Evolutionary conservation across 1,140 invertebrate genomes (phyloP), one percentile per base, ranked within the genome.

Genomic region (Drosophila azteca): DNA sequence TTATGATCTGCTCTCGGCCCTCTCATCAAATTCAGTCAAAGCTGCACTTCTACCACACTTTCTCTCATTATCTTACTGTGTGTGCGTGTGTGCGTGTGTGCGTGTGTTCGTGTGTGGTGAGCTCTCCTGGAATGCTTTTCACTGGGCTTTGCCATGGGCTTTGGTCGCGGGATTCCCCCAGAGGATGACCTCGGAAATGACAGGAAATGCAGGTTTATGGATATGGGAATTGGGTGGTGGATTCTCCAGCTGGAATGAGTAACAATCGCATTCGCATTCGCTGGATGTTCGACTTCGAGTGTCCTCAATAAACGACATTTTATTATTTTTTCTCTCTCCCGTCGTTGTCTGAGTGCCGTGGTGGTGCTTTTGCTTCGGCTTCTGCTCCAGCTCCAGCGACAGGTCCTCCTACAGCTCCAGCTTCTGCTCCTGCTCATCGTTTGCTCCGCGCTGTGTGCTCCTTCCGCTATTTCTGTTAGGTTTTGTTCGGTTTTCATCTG

Each of bases 241-340:
- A 24, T 29, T 8, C n/a, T 20, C 26, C 15, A 2, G 35, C 29
- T 48, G 65, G 31, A 31, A 31, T 74, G 71, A 41, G 77, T 79
- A 84, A 66, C 81, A 85, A 80, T 85, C 77, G 74, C 69, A 53
- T 48, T 70, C 77, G 74, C 69, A 53, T 50, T 70, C 65, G 57
- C 46, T 57, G 46, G 54, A 61, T 54, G 54, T 60, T 57, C 59
- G 48, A 54, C 66, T 78, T 57, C 51, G 48, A 54, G 69, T 78
- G 76, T 62, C 78, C 68, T 74, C 82, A 87, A 85, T 85, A 77
- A 82, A 88, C 83, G 79, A 88, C 84, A 87, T 87, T 87, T 88
- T 87, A 87, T 87, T 87, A 76, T 76, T 62, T 71, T 61, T 68
- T 45, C 54, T 45, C 64, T 45, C 45, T 24, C 22, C 39, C 26